Evolutionary conservation across 1,140 invertebrate genomes (phyloP), one percentile per base, ranked within the genome.

Genomic region (Penaeus chinensis): DNA sequence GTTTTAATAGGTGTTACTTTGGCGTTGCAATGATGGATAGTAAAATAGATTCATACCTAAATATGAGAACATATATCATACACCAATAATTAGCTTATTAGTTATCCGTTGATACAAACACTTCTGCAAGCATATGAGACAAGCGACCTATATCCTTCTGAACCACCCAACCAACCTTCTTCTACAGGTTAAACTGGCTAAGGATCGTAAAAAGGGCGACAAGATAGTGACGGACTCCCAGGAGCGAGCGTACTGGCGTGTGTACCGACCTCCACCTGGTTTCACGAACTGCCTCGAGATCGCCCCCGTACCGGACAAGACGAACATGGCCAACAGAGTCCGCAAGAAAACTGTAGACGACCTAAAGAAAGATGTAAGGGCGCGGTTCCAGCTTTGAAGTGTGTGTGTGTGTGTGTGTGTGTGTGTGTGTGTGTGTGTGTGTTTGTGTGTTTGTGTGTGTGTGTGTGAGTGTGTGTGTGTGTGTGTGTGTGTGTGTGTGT

Each of bases 171-270:
- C 32, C 69, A 11, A 32, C 19, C 62, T 61, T 24, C 62, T 20
- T 27, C 27, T 65, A 65, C 91, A 96, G 95, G 95, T 97, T 83
- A 95, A 96, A 85, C 92, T 98, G 91, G 95, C 96, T 37, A 99
- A 99, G 92, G 97, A 98, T 78, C 94, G 97, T 65, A 99, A 99
- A 91, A 99, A 99, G 92, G 95, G 95, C 19, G 98, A 99, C 91
- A 99, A 99, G 93, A 96, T 98, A 90, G 96, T 99, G 79, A 95
- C 95, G 87, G 98, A 99, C 92, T 98, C 96, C 90, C 98, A 99
- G 92, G 98, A 99, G 92, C 94, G 97, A 90, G 98, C 98, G 27
- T 99, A 98, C 93, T 99, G 98, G 98, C 94, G 98, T 89, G 96
- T 98, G 61, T 96, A 98, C 91, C 94, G 97, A 91, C 98, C 98